Conservation (phyloP, 2,113 vertebrate species). For the Bos indicus region DNA sequence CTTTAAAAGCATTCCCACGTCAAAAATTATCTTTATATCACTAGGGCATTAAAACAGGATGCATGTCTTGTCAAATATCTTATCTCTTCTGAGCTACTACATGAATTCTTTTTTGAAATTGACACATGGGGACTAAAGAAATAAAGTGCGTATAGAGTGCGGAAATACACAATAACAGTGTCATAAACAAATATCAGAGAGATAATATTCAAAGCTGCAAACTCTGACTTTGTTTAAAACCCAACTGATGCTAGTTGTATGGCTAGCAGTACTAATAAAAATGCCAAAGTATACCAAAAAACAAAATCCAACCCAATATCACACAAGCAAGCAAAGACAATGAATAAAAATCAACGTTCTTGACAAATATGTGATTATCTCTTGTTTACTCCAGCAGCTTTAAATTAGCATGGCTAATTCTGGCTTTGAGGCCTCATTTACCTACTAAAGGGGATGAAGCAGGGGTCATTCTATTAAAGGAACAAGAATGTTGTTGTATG, state of each 20-base stretch:
- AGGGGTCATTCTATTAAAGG: background rate
- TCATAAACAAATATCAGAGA: background rate
- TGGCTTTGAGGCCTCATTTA: background rate
- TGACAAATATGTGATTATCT: background rate
- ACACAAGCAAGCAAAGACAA: background rate
- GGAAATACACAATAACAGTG: background rate
- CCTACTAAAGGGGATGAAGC: background rate
- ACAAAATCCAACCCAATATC: background rate
- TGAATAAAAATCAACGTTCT: background rate
- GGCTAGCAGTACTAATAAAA: background rate
- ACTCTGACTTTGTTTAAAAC: background rate
- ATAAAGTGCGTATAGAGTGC: background rate
- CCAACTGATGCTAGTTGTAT: background rate
- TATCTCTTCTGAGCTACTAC: background rate
- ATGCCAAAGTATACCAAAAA: background rate
- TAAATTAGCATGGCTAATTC: background rate
- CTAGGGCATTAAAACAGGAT: background rate
- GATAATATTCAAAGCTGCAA: conserved; percentile 1
- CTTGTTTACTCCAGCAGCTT: background rate
- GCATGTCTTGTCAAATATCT: background rate
- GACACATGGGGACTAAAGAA: background rate
- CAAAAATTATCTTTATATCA: background rate
- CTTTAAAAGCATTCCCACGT: background rate
- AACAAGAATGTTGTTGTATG: background rate
- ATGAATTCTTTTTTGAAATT: background rate